Base-by-base conservation (phyloP, 2,797 vertebrate species). In the Smutsia temminckii region DNA sequence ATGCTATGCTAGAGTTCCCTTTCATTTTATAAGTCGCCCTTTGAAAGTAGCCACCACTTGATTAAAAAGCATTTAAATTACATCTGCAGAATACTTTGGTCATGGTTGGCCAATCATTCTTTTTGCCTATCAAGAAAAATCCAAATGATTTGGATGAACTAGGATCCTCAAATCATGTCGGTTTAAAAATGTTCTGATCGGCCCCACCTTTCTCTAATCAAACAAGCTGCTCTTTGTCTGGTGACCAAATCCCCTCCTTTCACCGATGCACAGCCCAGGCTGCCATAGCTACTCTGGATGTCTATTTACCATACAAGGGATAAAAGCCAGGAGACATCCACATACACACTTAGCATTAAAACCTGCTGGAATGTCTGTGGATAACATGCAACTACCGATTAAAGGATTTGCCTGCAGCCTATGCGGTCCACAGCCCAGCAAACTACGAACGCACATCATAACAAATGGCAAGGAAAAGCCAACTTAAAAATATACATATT, bases 251-350 rank as follows among this genome's bases (percentile, higher is more conserved):
- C 96, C 86, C 63, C 85, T 4, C 95, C 97, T 98, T 98, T 98
- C 98, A 98, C 97, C 98, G 98, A 98, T 89, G 98, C 98, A 98
- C 95, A 97, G 98, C 97, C 98, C 97, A 97, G 64, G 99, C 99
- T 99, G 97, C 99, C 98, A 99, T 99, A 98, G 99, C 97, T 98
- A 99, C 98, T 94, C 97, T 96, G 97, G 98, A 98, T 96, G 98
- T 99, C 98, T 99, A 97, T 99, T 99, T 98, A 98, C 98, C 98
- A 99, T 98, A 98, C 97, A 98, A 98, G 98, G 97, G 99, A 99
- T 99, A 99, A 99, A 99, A 99, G 98, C 97, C 83, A 95, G 97
- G 98, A 98, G 96, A 97, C 98, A 98, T 97, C 96, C 97, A 97
- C 96, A 98, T 81, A 97, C 78, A 96, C 69, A 98, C 57, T 86